Evolutionary conservation across 2,113 vertebrate genomes (phyloP), one percentile per base, ranked within the genome.

Genomic region (Mystacornis crossleyi): DNA sequence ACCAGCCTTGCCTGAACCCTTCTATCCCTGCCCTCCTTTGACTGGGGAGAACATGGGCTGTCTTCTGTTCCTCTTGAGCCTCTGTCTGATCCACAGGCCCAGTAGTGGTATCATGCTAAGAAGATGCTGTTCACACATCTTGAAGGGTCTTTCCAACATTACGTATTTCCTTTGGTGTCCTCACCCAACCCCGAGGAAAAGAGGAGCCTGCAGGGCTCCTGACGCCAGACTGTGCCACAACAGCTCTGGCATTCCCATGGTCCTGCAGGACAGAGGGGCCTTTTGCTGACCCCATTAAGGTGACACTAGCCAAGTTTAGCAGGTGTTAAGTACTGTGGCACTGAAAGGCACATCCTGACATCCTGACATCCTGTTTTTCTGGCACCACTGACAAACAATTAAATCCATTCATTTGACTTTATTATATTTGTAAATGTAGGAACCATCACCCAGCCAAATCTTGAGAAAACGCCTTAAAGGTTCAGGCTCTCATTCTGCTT

Each of bases 181-280:
- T 87, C 38, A 57, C 1, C 9, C 28, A 78, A 13, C 1, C 10
- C 4, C 25, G 58, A 50, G 6, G 25, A 13, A 40, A 58, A 62
- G n/a, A 78, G 47, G 18, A 79, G 3, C 31, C 19, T 36, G 15
- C 6, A 31, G 18, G 25, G 12, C 4, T 85, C 8, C 25, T 40
- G 19, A 47, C 38, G 50, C 18, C 10, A 15, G 24, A 9, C 13
- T 58, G 16, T 64, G 34, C 20, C 47, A 28, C 23, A 12, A 4
- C 0, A 16, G 6, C 60, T 62, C 64, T 26, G 10, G 3, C 24
- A 33, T 9, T 26, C 18, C 15, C 31, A 18, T 0, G 0, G n/a
- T 6, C 4, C 0, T 20, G n/a, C 4, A 17, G 50, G 33, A 47
- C 15, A 60, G n/a, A 69, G 31, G 5, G 9, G 2, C 1, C 29